A percentile compares a stretch with the other conserved stretches of the same genome.
These are phyloP conservation scores for Cryptocephalus primarius DNA, from an alignment of 2,888 invertebrate genomes.

Conservation along the genomic window DNA sequence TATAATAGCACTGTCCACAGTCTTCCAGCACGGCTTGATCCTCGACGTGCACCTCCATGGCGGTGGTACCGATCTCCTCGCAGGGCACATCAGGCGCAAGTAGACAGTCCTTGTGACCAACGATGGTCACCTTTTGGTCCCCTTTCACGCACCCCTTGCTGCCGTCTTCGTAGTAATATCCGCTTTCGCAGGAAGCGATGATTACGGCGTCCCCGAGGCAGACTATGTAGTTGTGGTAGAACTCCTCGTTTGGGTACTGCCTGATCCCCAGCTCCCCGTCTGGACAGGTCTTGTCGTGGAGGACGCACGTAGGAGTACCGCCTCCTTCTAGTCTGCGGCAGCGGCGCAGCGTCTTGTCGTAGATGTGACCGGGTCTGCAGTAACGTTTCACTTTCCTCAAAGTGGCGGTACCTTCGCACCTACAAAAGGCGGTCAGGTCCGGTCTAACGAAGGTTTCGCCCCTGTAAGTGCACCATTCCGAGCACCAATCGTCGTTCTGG, in stretches of 20 bases:
- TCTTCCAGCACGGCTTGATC: too few species aligned
- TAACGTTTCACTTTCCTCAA: neutral
- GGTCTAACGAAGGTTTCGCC: neutral
- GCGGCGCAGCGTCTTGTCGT: neutral
- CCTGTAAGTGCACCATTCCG: too few species aligned
- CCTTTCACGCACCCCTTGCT: constrained; percentile 4
- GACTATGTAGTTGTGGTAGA: constrained; percentile 5
- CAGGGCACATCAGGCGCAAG: constrained; percentile 6
- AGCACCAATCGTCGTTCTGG: too few species aligned
- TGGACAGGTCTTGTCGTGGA: constrained; percentile 5
- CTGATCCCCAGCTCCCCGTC: neutral
- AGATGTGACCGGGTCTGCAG: neutral
- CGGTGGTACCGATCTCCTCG: constrained; percentile 3
- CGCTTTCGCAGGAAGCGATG: constrained; percentile 3
- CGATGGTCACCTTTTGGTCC: constrained; percentile 2
- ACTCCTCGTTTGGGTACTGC: constrained; percentile 4
- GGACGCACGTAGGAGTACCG: constrained; percentile 3
- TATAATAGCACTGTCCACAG: constrained; percentile 5
- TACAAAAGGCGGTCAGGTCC: neutral
- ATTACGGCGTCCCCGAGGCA: constrained; percentile 5
- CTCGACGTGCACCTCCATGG: neutral
- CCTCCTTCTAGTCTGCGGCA: constrained; percentile 4
- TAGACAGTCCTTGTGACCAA: constrained; percentile 5
- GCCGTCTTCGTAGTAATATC: constrained; percentile 4
- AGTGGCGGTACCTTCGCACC: neutral